Conservation (phyloP, 2,113 vertebrate genomes). For the Glaucidium brasilianum region DNA sequence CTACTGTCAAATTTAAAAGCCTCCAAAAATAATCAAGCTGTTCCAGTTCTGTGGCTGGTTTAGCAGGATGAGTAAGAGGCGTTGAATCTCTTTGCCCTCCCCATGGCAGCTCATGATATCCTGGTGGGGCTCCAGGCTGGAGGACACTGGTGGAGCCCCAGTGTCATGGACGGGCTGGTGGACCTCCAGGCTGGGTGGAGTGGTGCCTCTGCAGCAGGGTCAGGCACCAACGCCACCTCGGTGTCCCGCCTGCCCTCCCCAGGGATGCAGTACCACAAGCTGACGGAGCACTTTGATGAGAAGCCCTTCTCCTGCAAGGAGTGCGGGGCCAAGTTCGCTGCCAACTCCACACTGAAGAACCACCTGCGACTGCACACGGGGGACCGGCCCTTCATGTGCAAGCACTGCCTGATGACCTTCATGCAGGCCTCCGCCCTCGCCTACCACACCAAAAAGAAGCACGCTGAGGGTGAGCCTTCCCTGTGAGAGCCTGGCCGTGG, state of each 20-base stretch:
- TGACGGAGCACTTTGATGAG: constrained; percentile 87
- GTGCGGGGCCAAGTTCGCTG: constrained; percentile 83
- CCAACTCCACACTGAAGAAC: constrained; percentile 90
- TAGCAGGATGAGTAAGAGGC: background rate
- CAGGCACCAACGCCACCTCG: rapidly evolving
- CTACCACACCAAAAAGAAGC: constrained; percentile 91
- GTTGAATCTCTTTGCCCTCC: background rate
- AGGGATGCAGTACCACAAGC: constrained; percentile 91
- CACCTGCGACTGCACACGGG: constrained; percentile 86
- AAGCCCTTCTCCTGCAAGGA: constrained; percentile 86
- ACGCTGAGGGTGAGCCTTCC: constrained; percentile 80
- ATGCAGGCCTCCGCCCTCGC: constrained; percentile 86
- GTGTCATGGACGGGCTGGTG: background rate
- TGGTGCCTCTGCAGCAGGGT: background rate
- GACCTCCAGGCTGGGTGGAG: background rate
- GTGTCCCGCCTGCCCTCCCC: background rate
- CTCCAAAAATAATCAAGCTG: background rate
- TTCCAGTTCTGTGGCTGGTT: background rate
- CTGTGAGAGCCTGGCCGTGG: rapidly evolving
- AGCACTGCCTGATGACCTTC: constrained; percentile 88
- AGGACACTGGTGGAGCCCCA: background rate
- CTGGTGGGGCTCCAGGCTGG: background rate
- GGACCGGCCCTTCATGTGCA: constrained; percentile 86
- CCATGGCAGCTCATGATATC: rapidly evolving
- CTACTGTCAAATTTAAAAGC: background rate